Evolutionary conservation across 1,140 invertebrate species (phyloP).

Genomic region (Mylabris phalerata): DNA sequence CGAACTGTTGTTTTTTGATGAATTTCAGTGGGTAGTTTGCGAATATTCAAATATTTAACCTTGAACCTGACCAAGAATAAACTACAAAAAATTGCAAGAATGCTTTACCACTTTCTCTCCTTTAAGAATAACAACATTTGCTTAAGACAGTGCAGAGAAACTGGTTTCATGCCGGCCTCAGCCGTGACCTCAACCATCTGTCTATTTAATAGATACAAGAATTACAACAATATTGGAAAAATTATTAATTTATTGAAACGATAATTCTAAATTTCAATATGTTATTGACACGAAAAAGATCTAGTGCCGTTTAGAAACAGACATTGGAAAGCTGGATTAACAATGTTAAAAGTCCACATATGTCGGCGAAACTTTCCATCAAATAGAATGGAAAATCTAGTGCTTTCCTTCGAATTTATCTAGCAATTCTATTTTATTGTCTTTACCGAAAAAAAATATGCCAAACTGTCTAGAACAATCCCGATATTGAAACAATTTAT

Average conservation of each 20-base stretch:
- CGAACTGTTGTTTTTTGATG: too few species aligned
- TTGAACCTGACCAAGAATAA: constrained; percentile 15
- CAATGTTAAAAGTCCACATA: background rate
- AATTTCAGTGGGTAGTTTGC: background rate
- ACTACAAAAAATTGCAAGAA: background rate
- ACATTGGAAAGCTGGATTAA: too few species aligned
- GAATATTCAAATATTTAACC: constrained; percentile 1
- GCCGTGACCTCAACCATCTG: constrained; percentile 16
- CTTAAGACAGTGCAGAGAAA: constrained; percentile 7
- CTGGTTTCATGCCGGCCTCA: constrained; percentile 12
- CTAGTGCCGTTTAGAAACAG: too few species aligned
- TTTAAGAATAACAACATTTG: background rate
- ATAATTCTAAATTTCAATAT: too few species aligned
- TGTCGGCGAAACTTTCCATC: too few species aligned
- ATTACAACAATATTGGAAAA: too few species aligned
- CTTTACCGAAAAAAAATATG: background rate
- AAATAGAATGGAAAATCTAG: too few species aligned
- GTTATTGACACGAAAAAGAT: background rate
- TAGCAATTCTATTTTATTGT: constrained; percentile 3
- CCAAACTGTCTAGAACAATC: background rate
- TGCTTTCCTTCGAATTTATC: constrained; percentile 1
- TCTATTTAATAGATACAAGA: background rate
- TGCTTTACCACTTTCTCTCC: constrained; percentile 8
- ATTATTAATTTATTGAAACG: too few species aligned
- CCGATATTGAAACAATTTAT: constrained; percentile 6